Conservation (phyloP, 2,888 invertebrate species). For the Nemoura dubitans region DNA sequence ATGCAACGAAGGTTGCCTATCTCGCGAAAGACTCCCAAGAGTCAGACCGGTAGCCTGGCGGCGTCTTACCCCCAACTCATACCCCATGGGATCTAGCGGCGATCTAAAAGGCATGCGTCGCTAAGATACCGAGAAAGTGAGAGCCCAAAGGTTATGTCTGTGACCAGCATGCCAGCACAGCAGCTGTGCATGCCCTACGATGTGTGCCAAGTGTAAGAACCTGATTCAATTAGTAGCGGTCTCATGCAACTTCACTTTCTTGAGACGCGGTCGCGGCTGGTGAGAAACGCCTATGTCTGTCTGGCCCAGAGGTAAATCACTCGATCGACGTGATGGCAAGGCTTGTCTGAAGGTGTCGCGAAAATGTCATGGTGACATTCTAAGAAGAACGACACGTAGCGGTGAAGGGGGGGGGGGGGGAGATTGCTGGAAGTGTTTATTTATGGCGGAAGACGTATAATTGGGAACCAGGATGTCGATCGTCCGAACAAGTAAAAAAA, state of each 20-base stretch:
- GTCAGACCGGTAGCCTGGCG: no score
- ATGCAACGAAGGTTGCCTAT: no score
- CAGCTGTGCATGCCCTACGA: neutral
- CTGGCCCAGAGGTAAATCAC: neutral
- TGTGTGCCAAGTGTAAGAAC: slow-evolving; percentile 28
- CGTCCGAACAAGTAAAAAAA: no score
- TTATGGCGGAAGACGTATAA: no score
- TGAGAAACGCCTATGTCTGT: neutral
- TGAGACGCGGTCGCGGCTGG: neutral
- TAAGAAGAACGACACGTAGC: neutral
- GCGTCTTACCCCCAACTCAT: no score
- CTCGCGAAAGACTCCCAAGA: no score
- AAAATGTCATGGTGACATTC: no score
- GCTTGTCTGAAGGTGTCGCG: neutral
- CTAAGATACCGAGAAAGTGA: neutral
- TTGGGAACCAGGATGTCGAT: no score
- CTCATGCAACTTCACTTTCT: slow-evolving; percentile 26
- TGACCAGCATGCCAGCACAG: neutral
- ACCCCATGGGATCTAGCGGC: no score
- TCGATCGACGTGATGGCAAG: neutral
- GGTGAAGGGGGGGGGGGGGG: neutral
- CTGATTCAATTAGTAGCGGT: slow-evolving; percentile 9
- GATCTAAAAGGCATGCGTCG: neutral
- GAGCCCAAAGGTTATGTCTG: slow-evolving; percentile 3
- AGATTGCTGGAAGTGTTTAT: no score